Base-by-base conservation (phyloP, 2,113 vertebrate genomes). In the Sceloporus tristichus region DNA sequence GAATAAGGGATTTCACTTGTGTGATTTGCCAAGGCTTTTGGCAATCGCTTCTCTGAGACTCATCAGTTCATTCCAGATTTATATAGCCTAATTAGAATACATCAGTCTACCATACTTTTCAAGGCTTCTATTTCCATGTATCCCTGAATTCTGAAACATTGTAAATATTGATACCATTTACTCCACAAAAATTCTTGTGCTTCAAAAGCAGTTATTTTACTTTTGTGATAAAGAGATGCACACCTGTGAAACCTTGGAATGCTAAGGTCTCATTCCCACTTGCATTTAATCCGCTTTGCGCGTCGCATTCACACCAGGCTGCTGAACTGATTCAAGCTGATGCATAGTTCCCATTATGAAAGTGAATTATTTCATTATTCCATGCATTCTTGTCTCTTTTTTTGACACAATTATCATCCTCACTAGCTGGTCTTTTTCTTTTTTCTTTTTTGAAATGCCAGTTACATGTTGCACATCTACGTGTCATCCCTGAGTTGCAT, bases 181-280 rank as follows among this genome's bases (percentile, higher is more conserved):
- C 88, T 89, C 53, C 59, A 42, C 1, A n/a, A 81, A 87, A 84
- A 73, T 34, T 5, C 34, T 89, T 27, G 65, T 76, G 74, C 78
- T 91, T 68, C 90, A 92, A 70, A 1, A 90, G 27, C 86, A 85
- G 71, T 48, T 42, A 59, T 25, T 34, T 42, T 84, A 10, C 88
- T 82, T 38, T 23, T 82, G 29, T 71, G 23, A 70, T 2, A 13
- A 8, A 29, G 34, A 10, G 19, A 19, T 40, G 27, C n/a, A 65
- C 8, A 48, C 8, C 48, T 48, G 21, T 38, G 25, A 78, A 48
- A 11, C 10, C 40, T 23, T 25, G 7, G 40, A 40, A 10, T 19
- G 66, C 7, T 27, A 23, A 56, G 77, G 34, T 34, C 34, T 34
- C 34, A 34, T 34, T 34, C 34, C 34, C 34, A 34, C 34, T 34